A percentile compares a stretch with the other conserved stretches of the same genome.
These are phyloP conservation scores for Cebus imitator DNA, from an alignment of 2,113 vertebrate genomes.

Conservation along the genomic window DNA sequence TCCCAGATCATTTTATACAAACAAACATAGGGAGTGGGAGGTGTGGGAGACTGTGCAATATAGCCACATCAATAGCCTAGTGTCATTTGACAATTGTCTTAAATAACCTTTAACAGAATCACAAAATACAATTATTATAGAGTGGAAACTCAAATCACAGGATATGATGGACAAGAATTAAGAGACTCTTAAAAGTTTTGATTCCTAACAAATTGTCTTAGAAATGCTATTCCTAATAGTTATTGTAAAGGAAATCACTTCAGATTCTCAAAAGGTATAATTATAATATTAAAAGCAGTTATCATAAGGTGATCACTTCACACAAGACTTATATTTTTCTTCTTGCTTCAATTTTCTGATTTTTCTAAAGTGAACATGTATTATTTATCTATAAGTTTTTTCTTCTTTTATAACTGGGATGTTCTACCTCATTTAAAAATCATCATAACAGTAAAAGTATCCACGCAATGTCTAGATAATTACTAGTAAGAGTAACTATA, in stretches of 20 bases:
- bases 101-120: slow-evolving; percentile 7
- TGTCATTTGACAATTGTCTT: neutral
- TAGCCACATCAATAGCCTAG: neutral
- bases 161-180: neutral
- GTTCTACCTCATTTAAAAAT: neutral
- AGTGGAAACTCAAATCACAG: neutral
- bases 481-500: neutral
- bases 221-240: neutral
- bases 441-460: neutral
- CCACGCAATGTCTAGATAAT: neutral
- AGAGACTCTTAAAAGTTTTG: neutral
- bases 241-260: slow-evolving; percentile 31
- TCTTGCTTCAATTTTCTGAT: neutral
- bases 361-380: slow-evolving; percentile 12
- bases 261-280: slow-evolving; percentile 20
- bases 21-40: neutral
- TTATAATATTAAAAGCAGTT: slow-evolving; percentile 11
- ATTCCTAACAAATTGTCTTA: neutral
- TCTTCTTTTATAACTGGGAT: slow-evolving; percentile 1
- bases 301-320: neutral
- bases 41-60: neutral
- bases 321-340: neutral
- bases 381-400: neutral
- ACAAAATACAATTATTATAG: slow-evolving; percentile 7
- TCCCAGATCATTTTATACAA: neutral